Evolutionary conservation across 1,140 invertebrate species (phyloP).

Genomic region (Sesamia nonagrioides): DNA sequence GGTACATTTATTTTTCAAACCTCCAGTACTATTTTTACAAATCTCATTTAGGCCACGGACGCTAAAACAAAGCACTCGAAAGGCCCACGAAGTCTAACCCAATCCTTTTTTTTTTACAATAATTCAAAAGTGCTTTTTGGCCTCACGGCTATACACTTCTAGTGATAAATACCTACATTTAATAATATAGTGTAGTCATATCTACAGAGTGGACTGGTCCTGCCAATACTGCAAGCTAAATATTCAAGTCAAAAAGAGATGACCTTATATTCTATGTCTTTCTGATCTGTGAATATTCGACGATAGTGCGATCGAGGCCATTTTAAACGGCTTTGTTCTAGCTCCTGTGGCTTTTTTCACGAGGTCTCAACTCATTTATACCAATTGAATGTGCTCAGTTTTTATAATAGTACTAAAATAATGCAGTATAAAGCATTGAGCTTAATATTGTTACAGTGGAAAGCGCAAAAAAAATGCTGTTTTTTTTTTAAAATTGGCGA

Average conservation of each 20-base stretch:
- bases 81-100: not conserved
- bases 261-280: not conserved
- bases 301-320: not conserved
- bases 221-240: not conserved
- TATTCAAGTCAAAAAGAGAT: not conserved
- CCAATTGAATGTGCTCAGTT: not conserved
- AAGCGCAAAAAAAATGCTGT: slow-evolving; percentile 22
- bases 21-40: slow-evolving; percentile 76
- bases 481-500: slow-evolving; percentile 8
- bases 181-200: not conserved
- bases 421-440: slow-evolving; percentile 22
- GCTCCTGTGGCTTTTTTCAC: not conserved
- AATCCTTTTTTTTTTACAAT: not conserved
- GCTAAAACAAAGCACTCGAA: slow-evolving; percentile 10
- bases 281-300: not conserved
- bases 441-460: slow-evolving; percentile 6
- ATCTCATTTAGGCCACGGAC: not conserved
- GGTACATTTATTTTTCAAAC: slow-evolving; percentile 73
- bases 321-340: slow-evolving; percentile 1
- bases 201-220: slow-evolving; percentile 27
- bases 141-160: not conserved
- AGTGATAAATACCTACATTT: slow-evolving; percentile 10
- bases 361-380: not conserved
- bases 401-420: slow-evolving; percentile 26
- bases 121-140: slow-evolving; percentile 2